phyloP scores from a whole-genome alignment of 2,888 invertebrate species.

The Nematopogon swammerdamellus region DNA sequence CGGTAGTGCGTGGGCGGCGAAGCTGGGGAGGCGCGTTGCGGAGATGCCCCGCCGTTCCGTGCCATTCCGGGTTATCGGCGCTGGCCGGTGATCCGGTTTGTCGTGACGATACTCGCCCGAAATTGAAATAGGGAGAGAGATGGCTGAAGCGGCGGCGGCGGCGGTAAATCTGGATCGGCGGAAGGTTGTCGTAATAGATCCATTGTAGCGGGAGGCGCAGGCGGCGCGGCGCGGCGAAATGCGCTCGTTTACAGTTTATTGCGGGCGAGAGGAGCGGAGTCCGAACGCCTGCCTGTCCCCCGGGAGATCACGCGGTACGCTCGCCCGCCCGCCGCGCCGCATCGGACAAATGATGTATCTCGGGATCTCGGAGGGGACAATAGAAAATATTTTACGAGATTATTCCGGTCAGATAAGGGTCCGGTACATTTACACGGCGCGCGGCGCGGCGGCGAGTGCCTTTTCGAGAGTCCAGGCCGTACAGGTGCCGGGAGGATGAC shows the following conservation, averaged over 20 bases:
- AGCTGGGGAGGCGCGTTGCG: too few relatives aligned
- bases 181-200: not conserved
- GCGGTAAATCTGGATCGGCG: not conserved
- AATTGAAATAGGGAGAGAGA: not conserved
- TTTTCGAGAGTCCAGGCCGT: too few relatives aligned
- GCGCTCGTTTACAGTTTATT: not conserved
- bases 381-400: not conserved
- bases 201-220: not conserved
- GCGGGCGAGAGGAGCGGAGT: not conserved
- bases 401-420: not conserved
- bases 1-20: too few relatives aligned
- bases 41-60: not conserved
- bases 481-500: too few relatives aligned
- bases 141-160: not conserved
- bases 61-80: not conserved
- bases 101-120: not conserved
- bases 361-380: not conserved
- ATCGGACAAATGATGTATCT: not conserved
- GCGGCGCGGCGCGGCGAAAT: not conserved
- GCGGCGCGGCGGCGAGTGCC: not conserved
- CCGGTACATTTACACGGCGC: not conserved
- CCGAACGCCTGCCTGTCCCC: not conserved
- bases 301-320: not conserved
- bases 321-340: too few relatives aligned
- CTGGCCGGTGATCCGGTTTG: not conserved